Evolutionary conservation across 1,140 invertebrate genomes (phyloP).

Genomic region (Dryas iulia): DNA sequence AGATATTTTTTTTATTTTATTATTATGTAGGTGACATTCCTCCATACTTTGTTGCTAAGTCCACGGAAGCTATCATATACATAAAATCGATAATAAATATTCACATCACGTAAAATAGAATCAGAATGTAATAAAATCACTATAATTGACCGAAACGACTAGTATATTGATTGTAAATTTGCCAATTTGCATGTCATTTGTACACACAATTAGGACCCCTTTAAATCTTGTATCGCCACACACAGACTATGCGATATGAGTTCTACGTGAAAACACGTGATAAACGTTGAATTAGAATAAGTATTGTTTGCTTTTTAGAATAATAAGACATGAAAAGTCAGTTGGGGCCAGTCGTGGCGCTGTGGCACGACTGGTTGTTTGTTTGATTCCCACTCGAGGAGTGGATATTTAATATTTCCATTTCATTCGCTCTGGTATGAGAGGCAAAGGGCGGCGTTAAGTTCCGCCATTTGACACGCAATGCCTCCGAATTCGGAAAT

Average conservation of each 20-base stretch:
- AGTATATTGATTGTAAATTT: constrained; percentile 66
- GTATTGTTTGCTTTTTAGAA: constrained; percentile 18
- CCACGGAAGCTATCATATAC: constrained; percentile 15
- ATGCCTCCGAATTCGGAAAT: no score
- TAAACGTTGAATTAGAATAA: constrained; percentile 20
- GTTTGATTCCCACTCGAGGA: no score
- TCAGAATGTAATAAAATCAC: constrained; percentile 60
- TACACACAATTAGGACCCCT: constrained; percentile 19
- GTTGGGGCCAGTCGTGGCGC: no score
- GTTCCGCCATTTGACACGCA: no score
- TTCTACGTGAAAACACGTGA: constrained; percentile 21
- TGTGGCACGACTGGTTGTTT: no score
- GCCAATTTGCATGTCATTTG: constrained; percentile 61
- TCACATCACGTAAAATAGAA: constrained; percentile 45
- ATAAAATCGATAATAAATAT: constrained; percentile 30
- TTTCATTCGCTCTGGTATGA: no score
- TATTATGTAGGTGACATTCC: neutral
- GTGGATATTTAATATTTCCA: no score
- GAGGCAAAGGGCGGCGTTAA: no score
- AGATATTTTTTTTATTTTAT: no score
- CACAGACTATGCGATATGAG: constrained; percentile 1
- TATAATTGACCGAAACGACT: constrained; percentile 56
- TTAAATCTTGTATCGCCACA: constrained; percentile 19
- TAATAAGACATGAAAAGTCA: neutral
- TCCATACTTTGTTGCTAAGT: constrained; percentile 13